A percentile compares a stretch with the other conserved stretches of the same genome.
Evolutionary conservation across 2,888 invertebrate species (phyloP).

Genomic region (Cheilosia vernalis): DNA sequence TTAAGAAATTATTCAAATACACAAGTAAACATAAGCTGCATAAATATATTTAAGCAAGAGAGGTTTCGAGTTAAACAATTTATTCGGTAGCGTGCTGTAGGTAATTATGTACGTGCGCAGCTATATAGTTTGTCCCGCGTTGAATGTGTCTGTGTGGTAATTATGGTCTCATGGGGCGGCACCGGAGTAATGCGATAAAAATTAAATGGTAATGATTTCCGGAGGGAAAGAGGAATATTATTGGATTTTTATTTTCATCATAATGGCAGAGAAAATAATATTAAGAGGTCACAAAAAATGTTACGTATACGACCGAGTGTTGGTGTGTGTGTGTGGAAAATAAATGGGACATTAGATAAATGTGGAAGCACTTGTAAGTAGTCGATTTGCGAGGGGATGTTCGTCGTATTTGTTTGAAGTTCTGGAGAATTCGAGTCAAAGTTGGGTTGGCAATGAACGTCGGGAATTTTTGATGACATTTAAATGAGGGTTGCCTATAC

Average conservation of each 20-base stretch:
- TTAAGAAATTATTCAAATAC: constrained; percentile 31
- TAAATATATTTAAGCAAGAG: background rate
- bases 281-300: constrained; percentile 2
- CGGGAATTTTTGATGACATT: no score
- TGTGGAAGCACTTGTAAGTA: constrained; percentile 16
- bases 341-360: background rate
- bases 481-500: no score
- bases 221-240: constrained; percentile 24
- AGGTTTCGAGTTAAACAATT: constrained; percentile 47
- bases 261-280: constrained; percentile 39
- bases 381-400: background rate
- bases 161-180: constrained; percentile 38
- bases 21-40: background rate
- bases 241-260: constrained; percentile 22
- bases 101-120: constrained; percentile 51
- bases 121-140: background rate
- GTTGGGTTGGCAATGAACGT: no score
- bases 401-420: background rate
- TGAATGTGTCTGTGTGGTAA: constrained; percentile 11
- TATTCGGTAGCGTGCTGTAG: constrained; percentile 40
- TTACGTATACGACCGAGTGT: constrained; percentile 46
- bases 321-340: background rate
- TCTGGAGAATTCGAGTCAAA: no score
- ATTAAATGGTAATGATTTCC: constrained; percentile 52
- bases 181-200: constrained; percentile 47